Conservation (phyloP, 2,888 invertebrate species). For the Muscina levida region DNA sequence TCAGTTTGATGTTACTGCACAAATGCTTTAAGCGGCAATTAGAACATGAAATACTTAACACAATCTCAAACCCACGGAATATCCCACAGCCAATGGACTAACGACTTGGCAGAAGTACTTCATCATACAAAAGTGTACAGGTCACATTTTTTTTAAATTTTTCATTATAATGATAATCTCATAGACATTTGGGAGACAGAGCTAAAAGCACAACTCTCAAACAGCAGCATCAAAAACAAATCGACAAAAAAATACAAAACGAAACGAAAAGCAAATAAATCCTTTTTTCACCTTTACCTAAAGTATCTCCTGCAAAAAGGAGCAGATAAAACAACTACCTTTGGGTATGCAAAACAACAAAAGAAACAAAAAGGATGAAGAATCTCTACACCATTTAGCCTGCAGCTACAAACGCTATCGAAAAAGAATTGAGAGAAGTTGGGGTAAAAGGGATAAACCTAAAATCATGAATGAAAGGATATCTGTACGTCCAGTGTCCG, state of each 20-base stretch:
- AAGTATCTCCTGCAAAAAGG: no score
- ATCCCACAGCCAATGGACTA: no score
- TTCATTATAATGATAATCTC: slow-evolving; percentile 47
- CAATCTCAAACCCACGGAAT: slow-evolving; percentile 10
- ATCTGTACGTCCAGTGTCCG: no score
- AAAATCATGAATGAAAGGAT: slow-evolving; percentile 31
- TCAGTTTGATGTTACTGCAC: slow-evolving; percentile 18
- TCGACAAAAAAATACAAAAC: neutral
- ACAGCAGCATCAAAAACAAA: neutral
- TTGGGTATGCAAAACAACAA: no score
- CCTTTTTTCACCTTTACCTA: no score
- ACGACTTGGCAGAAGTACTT: neutral
- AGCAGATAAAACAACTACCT: no score
- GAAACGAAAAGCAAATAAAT: no score
- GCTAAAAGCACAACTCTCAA: slow-evolving; percentile 53
- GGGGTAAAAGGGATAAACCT: slow-evolving; percentile 12
- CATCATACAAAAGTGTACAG: neutral
- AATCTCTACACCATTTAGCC: no score
- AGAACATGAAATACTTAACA: slow-evolving; percentile 53
- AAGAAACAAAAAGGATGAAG: no score
- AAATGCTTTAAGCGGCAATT: slow-evolving; percentile 57
- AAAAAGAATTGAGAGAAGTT: neutral
- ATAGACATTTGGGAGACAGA: slow-evolving; percentile 37
- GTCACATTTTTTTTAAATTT: no score
- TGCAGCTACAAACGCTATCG: no score